Evolutionary conservation across 2,888 invertebrate species (phyloP).

Genomic region (Ypsolopha scabrella): DNA sequence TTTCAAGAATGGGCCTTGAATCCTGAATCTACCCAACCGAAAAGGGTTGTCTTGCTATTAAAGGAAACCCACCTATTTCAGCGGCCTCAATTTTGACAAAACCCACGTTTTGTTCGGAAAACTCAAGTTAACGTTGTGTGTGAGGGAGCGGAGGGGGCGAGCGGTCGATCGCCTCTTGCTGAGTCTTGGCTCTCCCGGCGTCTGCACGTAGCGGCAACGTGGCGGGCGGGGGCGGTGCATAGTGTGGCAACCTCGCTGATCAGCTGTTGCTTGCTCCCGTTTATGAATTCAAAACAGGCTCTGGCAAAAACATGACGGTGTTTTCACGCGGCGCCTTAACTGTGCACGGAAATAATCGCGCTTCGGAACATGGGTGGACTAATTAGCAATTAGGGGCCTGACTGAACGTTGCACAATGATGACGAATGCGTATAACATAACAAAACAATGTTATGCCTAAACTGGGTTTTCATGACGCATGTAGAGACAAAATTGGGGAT

Average conservation of each 20-base stretch:
- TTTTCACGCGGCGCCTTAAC: conserved; percentile 4
- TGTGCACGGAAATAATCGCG: not conserved
- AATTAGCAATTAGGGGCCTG: not conserved
- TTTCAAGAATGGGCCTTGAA: not conserved
- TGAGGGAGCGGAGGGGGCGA: conserved; percentile 31
- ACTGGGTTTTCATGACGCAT: not conserved
- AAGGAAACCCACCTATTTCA: not conserved
- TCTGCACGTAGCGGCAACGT: conserved; percentile 39
- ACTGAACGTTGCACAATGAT: no score
- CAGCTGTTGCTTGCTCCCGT: conserved; percentile 58
- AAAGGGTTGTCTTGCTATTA: not conserved
- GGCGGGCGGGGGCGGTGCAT: conserved; percentile 24
- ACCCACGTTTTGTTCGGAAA: not conserved
- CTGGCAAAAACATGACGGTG: conserved; percentile 40
- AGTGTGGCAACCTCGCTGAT: conserved; percentile 43
- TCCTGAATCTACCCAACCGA: not conserved
- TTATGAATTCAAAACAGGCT: conserved; percentile 59
- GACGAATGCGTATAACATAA: not conserved
- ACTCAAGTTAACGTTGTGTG: conserved; percentile 9
- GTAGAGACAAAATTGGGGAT: not conserved
- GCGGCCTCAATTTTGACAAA: not conserved
- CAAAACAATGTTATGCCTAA: not conserved
- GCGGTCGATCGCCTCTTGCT: conserved; percentile 57
- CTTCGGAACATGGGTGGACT: not conserved
- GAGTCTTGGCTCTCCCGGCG: conserved; percentile 5